Percentiles rank a stretch among this genome's conserved stretches.
phyloP scores from a whole-genome alignment of 2,888 invertebrate genomes.

The Nomada lathburiana region DNA sequence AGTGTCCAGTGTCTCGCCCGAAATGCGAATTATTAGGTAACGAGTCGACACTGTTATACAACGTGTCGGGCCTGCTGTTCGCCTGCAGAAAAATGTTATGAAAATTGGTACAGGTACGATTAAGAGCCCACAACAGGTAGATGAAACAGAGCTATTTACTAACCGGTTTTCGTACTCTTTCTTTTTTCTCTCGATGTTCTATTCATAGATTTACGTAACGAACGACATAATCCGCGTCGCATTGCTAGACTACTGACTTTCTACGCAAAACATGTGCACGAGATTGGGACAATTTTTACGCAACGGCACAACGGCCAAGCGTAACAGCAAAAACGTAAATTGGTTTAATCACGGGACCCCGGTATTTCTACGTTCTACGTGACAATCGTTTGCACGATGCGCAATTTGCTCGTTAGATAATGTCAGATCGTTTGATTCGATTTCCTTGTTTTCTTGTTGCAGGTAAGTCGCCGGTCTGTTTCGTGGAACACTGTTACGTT shows the following conservation, averaged over 20 bases:
- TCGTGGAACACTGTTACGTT: constrained; percentile 2
- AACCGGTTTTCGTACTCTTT: constrained; percentile 36
- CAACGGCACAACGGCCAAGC: background rate
- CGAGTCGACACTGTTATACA: constrained; percentile 28
- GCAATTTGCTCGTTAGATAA: background rate
- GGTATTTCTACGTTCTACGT: background rate
- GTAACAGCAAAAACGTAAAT: background rate
- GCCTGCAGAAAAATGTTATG: background rate
- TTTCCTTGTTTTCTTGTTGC: constrained; percentile 42
- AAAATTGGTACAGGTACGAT: constrained; percentile 31
- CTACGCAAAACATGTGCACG: background rate
- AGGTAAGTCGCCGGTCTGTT: constrained; percentile 47
- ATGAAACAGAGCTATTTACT: constrained; percentile 24
- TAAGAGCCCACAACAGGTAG: constrained; percentile 12
- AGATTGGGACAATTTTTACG: background rate
- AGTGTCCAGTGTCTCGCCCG: constrained; percentile 7
- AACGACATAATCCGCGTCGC: constrained; percentile 2
- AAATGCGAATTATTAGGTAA: constrained; percentile 30
- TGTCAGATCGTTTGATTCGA: background rate
- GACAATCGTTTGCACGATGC: background rate
- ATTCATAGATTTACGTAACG: constrained; percentile 29
- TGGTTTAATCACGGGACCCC: background rate
- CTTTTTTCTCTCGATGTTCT: background rate
- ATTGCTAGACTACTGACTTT: constrained; percentile 7
- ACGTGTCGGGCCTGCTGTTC: background rate